Evolutionary conservation across 1,140 invertebrate genomes (phyloP), one percentile per base, ranked within the genome.

Genomic region (Pemphigus obesinymphae): DNA sequence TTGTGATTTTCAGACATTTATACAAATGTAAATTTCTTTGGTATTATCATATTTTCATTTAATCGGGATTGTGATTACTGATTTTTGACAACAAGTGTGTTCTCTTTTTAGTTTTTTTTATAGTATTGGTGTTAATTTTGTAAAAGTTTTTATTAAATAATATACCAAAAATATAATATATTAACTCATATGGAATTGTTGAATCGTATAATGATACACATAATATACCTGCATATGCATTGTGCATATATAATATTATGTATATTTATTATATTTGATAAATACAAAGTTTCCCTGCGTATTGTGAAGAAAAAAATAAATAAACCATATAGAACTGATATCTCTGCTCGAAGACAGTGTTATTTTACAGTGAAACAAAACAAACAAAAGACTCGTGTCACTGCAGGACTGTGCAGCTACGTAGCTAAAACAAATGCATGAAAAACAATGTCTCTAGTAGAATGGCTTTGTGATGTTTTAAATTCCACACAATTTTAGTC

Each of bases 361-460:
- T 70, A 70, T 43, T 43, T n/a, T n/a, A n/a, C n/a, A 70, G 63
- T 70, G 29, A 70, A 70, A 70, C 68, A 45, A 70, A 70, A 70
- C 68, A 45, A 23, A 70, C 68, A 70, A 70, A 70, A 70, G 68
- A 29, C 68, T 70, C 7, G 23, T 70, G 37, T 70, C n/a, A 45
- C 23, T 43, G 37, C 37, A 45, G n/a, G 43, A 43, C 37, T 43
- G 66, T 26, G 37, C 13, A 13, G 43, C 43, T 45, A 45, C 10
- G 37, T 40, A 40, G 43, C 68, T 70, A 29, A 45, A 70, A 70
- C 37, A 70, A 70, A 70, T 26, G 23, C 37, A 43, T 26, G 23
- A 13, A 34, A 43, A 26, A 70, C 68, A 70, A 70, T 70, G 68
- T 70, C 68, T 70, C 23, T n/a, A n/a, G 23, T 26, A 40, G 17